A percentile compares a stretch with the other conserved stretches of the same genome.
These are phyloP conservation scores for Erythrocercus mccallii DNA, from an alignment of 2,113 vertebrate species.

Conservation along the genomic window DNA sequence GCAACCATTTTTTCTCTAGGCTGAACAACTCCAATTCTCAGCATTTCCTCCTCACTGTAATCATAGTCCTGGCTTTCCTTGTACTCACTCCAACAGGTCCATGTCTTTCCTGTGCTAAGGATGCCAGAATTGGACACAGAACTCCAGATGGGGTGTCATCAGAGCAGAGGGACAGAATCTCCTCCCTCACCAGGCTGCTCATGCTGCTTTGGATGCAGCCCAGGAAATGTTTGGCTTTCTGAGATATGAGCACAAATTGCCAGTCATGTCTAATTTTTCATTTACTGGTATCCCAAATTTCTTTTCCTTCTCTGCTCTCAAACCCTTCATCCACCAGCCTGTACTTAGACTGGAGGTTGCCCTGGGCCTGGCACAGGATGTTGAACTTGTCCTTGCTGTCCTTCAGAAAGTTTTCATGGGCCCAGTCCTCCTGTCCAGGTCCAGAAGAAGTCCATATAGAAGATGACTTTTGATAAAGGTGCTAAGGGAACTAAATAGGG, in stretches of 20 bases:
- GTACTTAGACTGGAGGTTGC: neutral
- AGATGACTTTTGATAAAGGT: neutral
- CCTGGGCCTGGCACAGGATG: neutral
- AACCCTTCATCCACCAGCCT: neutral
- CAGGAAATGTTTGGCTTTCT: neutral
- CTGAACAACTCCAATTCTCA: neutral
- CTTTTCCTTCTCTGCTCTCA: neutral
- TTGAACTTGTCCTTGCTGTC: neutral
- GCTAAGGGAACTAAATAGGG: neutral
- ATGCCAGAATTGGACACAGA: neutral
- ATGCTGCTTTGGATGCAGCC: fast-evolving
- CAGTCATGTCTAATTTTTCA: neutral
- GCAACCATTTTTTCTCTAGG: neutral
- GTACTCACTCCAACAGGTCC: neutral
- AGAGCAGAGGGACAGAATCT: neutral
- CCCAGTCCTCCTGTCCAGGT: neutral
- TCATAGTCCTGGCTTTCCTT: neutral
- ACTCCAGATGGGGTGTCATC: fast-evolving
- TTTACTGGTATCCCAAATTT: neutral
- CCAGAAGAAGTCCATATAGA: neutral
- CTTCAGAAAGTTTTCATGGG: neutral
- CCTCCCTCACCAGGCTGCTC: neutral
- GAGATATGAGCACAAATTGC: neutral
- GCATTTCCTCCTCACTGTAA: neutral
- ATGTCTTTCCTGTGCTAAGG: neutral